These are phyloP conservation scores for Drosophila atroscutellata DNA, from an alignment of 2,888 invertebrate species.

Conservation along the genomic window DNA sequence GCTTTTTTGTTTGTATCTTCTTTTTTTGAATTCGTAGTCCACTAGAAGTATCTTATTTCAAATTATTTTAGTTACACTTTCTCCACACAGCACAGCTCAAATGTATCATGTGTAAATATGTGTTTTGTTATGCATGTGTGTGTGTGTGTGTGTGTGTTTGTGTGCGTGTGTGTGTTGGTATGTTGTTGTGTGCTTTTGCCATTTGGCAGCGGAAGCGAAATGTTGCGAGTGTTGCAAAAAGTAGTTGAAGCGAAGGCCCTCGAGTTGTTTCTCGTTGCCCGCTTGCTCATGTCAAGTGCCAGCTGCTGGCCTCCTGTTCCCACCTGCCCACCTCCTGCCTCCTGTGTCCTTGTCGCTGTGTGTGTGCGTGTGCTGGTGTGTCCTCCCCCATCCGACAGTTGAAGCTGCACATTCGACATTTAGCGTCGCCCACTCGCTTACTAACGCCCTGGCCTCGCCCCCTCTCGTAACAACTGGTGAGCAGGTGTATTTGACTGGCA, in stretches of 20 bases:
- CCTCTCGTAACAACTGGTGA: slow-evolving; percentile 27
- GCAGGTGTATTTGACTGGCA: slow-evolving; percentile 75
- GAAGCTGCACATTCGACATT: slow-evolving; percentile 72
- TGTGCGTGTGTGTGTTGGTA: slow-evolving; percentile 31
- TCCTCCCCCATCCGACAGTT: slow-evolving; percentile 54
- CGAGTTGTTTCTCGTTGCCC: slow-evolving; percentile 71
- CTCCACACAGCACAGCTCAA: slow-evolving; percentile 18
- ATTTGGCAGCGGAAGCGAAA: slow-evolving; percentile 72
- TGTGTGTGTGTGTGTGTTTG: slow-evolving; percentile 31
- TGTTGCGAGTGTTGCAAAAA: slow-evolving; percentile 51
- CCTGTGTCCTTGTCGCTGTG: slow-evolving; percentile 17
- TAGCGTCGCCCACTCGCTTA: slow-evolving; percentile 65
- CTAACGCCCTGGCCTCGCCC: slow-evolving; percentile 14
- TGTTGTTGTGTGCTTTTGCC: slow-evolving; percentile 56
- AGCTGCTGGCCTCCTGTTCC: slow-evolving; percentile 61
- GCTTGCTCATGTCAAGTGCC: slow-evolving; percentile 81
- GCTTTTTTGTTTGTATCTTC: slow-evolving; percentile 13
- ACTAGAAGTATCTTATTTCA: slow-evolving; percentile 62
- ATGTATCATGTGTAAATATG: slow-evolving; percentile 29
- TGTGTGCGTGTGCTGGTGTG: slow-evolving; percentile 15
- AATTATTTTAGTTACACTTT: slow-evolving; percentile 66
- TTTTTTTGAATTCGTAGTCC: slow-evolving; percentile 12
- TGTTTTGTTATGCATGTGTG: slow-evolving; percentile 3
- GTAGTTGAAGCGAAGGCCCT: slow-evolving; percentile 74
- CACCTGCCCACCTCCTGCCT: slow-evolving; percentile 9